Evolutionary conservation across 2,113 vertebrate genomes (phyloP).

Genomic region (Phainopepla nitens): DNA sequence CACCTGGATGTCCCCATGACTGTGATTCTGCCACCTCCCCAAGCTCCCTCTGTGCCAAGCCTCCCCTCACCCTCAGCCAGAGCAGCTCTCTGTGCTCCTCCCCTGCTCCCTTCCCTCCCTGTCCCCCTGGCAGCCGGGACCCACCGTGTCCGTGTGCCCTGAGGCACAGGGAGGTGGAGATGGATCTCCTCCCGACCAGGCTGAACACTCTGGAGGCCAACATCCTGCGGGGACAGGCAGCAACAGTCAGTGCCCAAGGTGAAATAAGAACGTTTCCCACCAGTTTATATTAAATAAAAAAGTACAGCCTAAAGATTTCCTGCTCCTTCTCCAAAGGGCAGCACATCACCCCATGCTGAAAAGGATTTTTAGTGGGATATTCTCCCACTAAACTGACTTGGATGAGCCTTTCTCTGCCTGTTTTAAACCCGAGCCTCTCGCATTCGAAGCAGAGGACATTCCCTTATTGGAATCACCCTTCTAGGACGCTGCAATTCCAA

Average conservation of each 20-base stretch:
- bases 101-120: neutral
- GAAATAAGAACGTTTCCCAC: rapidly evolving
- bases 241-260: neutral
- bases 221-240: slow-evolving; percentile 77
- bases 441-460: neutral
- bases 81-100: rapidly evolving
- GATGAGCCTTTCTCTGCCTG: neutral
- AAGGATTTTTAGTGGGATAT: neutral
- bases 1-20: rapidly evolving
- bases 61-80: neutral
- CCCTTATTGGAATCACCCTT: too few relatives aligned
- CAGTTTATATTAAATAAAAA: rapidly evolving
- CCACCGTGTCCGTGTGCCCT: slow-evolving; percentile 83
- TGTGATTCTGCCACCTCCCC: neutral
- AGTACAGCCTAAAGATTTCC: rapidly evolving
- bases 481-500: neutral
- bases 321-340: neutral
- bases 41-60: rapidly evolving
- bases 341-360: neutral
- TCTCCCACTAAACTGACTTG: rapidly evolving
- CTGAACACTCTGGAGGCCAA: slow-evolving; percentile 82
- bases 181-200: slow-evolving; percentile 83
- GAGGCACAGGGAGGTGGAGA: slow-evolving; percentile 85
- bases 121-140: neutral
- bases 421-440: rapidly evolving